These are phyloP conservation scores for Lethenteron camtschaticum DNA, from an alignment of 2,113 vertebrate species.

Conservation along the genomic window DNA sequence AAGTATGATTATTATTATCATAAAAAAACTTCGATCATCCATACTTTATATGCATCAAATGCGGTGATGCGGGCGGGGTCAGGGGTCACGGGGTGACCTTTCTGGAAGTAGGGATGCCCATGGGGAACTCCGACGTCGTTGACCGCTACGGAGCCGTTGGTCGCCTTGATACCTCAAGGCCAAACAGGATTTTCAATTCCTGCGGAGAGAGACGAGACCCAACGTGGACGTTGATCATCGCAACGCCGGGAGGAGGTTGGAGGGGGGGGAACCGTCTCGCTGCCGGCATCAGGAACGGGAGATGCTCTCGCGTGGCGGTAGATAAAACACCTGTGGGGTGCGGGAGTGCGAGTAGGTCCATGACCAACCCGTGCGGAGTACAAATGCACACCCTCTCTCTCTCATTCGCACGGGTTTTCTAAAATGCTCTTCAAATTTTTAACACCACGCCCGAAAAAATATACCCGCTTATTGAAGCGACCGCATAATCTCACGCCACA, in stretches of 20 bases:
- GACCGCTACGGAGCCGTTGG: conserved; percentile 25
- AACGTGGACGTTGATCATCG: background rate
- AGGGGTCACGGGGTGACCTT: conserved; percentile 21
- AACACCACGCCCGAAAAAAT: no score
- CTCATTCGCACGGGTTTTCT: no score
- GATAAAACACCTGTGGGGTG: background rate
- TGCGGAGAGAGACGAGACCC: conserved; percentile 12
- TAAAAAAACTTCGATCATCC: background rate
- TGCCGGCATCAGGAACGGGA: background rate
- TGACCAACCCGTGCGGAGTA: no score
- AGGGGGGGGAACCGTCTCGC: background rate
- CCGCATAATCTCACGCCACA: no score
- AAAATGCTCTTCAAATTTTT: no score
- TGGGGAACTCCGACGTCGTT: conserved; percentile 22
- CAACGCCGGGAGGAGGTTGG: background rate
- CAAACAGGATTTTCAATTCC: conserved; percentile 38
- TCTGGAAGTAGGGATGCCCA: conserved; percentile 30
- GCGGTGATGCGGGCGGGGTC: background rate
- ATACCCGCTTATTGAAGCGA: no score
- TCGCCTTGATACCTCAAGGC: conserved; percentile 28
- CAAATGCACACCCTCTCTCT: no score
- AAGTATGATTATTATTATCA: no score
- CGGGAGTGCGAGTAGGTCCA: no score
- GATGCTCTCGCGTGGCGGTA: background rate
- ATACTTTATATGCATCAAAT: background rate